Evolutionary conservation across 2,797 vertebrate genomes (phyloP).

Genomic region (Pseudocheirus occidentalis): DNA sequence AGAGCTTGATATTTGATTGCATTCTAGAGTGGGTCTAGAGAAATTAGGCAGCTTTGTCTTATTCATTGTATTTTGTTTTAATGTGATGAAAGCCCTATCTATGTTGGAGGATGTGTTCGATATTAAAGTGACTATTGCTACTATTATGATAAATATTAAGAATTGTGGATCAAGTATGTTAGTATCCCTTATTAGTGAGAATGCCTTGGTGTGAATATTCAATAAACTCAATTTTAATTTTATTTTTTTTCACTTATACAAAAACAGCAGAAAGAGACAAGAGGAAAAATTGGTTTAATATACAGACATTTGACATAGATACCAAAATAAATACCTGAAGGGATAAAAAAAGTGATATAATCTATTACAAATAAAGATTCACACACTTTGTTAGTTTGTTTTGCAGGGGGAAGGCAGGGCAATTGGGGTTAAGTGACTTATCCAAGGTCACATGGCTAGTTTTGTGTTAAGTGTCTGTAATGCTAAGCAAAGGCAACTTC

Average conservation of each 20-base stretch:
- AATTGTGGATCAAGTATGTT: not conserved
- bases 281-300: too few relatives aligned
- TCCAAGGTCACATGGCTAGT: too few relatives aligned
- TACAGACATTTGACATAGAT: rapidly evolving
- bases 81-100: not conserved
- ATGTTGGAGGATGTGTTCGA: rapidly evolving
- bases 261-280: not conserved
- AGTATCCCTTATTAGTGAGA: not conserved
- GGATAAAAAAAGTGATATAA: not conserved
- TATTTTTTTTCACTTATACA: not conserved
- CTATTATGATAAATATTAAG: rapidly evolving
- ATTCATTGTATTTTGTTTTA: not conserved
- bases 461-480: too few relatives aligned
- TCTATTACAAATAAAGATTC: not conserved
- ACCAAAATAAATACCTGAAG: not conserved
- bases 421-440: too few relatives aligned
- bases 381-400: too few relatives aligned
- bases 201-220: not conserved
- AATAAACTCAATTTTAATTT: not conserved
- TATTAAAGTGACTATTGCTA: too few relatives aligned
- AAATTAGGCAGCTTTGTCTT: slow-evolving; percentile 71
- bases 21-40: slow-evolving; percentile 70
- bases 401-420: too few relatives aligned
- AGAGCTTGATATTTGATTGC: slow-evolving; percentile 64
- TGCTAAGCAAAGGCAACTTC: too few relatives aligned